Evolutionary conservation across 2,113 vertebrate species (phyloP), one percentile per base, ranked within the genome.

Genomic region (Cinclus mexicanus): DNA sequence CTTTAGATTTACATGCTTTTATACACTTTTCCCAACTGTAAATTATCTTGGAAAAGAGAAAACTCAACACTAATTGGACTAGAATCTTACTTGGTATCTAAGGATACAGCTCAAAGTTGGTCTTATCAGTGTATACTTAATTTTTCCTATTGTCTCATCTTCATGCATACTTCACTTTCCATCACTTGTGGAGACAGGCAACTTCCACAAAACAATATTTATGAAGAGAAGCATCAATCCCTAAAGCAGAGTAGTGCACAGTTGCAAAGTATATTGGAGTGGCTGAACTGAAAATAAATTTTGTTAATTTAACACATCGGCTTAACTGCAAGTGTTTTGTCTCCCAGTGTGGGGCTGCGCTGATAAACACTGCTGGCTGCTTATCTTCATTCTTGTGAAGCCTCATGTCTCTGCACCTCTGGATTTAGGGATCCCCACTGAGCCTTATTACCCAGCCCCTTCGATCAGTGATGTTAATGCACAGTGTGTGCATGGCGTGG

Each of bases 401-500:
- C 19, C 56, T 80, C 10, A 2, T 26, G 37, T 57, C 24, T 67
- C 61, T 53, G 29, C 24, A 37, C 33, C 44, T 69, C 68, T 52
- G 20, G 55, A 59, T 63, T 80, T n/a, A 59, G 35, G 21, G 41
- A 64, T 56, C 10, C 15, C 29, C 31, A 13, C 39, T 28, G 24
- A 55, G 39, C 37, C 83, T 89, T 60, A 35, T n/a, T 37, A 76
- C 8, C 39, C 84, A 91, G 42, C 28, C 31, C 21, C 22, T 24
- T 12, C 47, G 37, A 2, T 53, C 47, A 67, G 26, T 23, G 56
- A 67, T 47, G 25, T 6, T 46, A 49, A 72, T 6, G 55, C 29
- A 3, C 17, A 20, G 9, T 5, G 25, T 2, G 3, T n/a, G n/a
- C 12, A 23, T 3, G 5, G n/a, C 1, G 1, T 20, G 7, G 18